Evolutionary conservation across 2,113 vertebrate genomes (phyloP).

Genomic region (Neotragus moschatus): DNA sequence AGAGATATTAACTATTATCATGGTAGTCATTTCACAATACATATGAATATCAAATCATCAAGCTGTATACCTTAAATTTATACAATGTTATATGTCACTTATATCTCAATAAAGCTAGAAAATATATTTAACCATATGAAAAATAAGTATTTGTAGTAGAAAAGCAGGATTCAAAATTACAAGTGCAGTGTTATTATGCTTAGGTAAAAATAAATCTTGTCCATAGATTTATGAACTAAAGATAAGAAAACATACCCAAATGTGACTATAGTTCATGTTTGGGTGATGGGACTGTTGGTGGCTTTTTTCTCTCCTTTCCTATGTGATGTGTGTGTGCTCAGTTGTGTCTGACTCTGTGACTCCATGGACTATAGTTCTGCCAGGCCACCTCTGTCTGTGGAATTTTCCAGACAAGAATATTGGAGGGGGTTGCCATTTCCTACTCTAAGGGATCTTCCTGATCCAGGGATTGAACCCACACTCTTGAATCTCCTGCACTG

Average conservation of each 20-base stretch:
- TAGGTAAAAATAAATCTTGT: not conserved
- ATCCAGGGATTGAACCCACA: not conserved
- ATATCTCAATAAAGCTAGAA: not conserved
- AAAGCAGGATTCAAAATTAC: not conserved
- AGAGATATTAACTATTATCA: not conserved
- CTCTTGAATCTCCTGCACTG: not conserved
- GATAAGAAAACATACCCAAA: not conserved
- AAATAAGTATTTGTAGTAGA: not conserved
- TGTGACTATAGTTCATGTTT: not conserved
- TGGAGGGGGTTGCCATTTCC: not conserved
- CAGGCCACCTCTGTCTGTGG: not conserved
- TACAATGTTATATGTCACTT: not conserved
- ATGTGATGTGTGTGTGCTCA: not conserved
- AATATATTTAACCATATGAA: slow-evolving; percentile 1
- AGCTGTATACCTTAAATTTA: not conserved
- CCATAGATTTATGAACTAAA: not conserved
- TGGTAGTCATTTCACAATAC: not conserved
- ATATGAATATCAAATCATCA: not conserved
- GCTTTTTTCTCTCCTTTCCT: not conserved
- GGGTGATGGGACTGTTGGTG: not conserved
- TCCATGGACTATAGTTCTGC: not conserved
- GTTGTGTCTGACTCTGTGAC: not conserved
- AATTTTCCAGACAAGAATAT: not conserved
- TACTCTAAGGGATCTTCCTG: not conserved
- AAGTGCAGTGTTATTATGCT: not conserved